A percentile compares a stretch with the other conserved stretches of the same genome.
phyloP scores from a whole-genome alignment of 2,113 vertebrate species.

The Zapornia atra region DNA sequence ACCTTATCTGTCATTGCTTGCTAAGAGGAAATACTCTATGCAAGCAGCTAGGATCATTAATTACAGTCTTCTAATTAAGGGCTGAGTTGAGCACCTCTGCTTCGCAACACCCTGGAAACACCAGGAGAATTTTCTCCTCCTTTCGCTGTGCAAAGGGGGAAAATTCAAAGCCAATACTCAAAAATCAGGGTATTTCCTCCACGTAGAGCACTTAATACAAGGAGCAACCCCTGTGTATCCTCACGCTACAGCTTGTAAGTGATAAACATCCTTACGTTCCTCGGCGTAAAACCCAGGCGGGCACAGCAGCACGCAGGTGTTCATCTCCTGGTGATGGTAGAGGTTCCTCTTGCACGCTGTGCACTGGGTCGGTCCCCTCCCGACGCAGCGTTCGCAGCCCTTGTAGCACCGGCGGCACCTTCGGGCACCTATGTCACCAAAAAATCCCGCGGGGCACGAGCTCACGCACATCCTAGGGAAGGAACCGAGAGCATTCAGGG shows the following conservation, averaged over 20 bases:
- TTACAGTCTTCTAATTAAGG: conserved; percentile 24
- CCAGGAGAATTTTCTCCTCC: background rate
- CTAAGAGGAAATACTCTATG: background rate
- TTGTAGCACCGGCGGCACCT: conserved; percentile 84
- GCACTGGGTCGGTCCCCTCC: conserved; percentile 74
- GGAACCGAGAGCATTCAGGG: accelerated
- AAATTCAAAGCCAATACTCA: background rate
- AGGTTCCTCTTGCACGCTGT: conserved; percentile 81
- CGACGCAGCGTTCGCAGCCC: conserved; percentile 85
- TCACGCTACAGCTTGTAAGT: background rate
- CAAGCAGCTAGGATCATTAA: conserved; percentile 21
- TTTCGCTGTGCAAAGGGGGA: background rate
- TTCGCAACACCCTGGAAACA: background rate
- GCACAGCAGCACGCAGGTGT: conserved; percentile 78
- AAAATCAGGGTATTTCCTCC: background rate
- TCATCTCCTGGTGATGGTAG: conserved; percentile 78
- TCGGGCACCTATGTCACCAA: conserved; percentile 72
- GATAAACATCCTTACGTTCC: conserved; percentile 80
- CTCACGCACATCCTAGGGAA: conserved; percentile 85
- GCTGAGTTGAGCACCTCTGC: background rate
- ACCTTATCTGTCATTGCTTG: conserved; percentile 9
- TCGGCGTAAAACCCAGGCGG: conserved; percentile 77
- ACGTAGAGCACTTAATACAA: background rate
- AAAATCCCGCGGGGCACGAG: conserved; percentile 83
- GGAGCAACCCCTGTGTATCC: background rate